Base-by-base conservation (phyloP, 2,113 vertebrate genomes). In the Limanda limanda region DNA sequence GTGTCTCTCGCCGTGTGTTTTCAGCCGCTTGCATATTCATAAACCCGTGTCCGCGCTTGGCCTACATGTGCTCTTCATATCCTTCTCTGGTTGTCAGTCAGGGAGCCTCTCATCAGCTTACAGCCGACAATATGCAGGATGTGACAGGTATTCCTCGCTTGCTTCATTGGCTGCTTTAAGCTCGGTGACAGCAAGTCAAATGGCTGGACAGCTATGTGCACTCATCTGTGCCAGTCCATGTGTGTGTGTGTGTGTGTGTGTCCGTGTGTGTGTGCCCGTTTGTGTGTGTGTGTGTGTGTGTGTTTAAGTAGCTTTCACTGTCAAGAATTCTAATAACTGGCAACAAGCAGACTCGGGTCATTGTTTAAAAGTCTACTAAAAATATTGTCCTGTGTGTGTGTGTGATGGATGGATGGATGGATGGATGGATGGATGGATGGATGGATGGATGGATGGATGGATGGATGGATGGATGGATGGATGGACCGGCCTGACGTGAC, bases 151-250 rank as follows among this genome's bases (percentile, higher is more conserved):
- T 87, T 83, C 78, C 82, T 81, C 57, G 78, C 58, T 17, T 71
- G 85, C 84, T 80, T 89, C 83, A 83, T 81, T 90, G 87, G 85
- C 71, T 76, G 72, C 85, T 91, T 89, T 90, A 90, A 86, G 79
- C 74, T 45, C 18, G 58, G 84, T 83, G 89, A 90, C 86, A 89
- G 82, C 84, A 85, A 76, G 86, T 90, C 86, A 87, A 89, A 87
- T 79, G 76, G 78, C 86, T 84, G 81, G 86, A 83, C 89, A 80
- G 82, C 76, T 75, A 51, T 35, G 75, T 4, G 85, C 83, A 81
- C 79, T 89, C 85, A 76, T 85, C 85, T 89, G 87, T 88, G 74
- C 70, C 3, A 65, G 57, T 57, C 25, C 17, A 21, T 67, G 66
- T 71, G 73, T 54, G 66, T 62, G 61, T 61, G 72, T 68, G 61